A percentile compares a stretch with the other conserved stretches of the same genome.
Conservation (phyloP, 2,797 vertebrate species). For the Tapirus indicus region DNA sequence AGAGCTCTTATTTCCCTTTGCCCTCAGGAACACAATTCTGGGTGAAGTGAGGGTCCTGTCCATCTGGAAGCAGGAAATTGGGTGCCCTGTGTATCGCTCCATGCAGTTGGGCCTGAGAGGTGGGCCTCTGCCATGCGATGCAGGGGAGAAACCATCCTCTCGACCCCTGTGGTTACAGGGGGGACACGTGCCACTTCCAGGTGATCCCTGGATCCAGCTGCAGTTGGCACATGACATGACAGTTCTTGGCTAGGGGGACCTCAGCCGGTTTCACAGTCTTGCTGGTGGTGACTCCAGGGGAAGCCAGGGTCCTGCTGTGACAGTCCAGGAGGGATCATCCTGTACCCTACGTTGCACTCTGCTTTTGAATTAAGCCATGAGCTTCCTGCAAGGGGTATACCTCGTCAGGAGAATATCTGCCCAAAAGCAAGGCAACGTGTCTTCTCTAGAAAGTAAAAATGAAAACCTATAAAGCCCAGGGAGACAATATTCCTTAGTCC, state of each 20-base stretch:
- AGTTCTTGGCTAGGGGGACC: not conserved
- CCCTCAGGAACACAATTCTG: not conserved
- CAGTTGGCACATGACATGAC: accelerated
- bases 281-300: too few species aligned
- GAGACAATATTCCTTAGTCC: accelerated
- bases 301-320: not conserved
- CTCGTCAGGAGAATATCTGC: not conserved
- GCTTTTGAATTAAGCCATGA: not conserved
- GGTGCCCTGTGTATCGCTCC: not conserved
- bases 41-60: not conserved
- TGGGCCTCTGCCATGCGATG: accelerated
- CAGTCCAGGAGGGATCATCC: not conserved
- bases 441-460: not conserved
- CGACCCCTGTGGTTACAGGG: not conserved
- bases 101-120: not conserved
- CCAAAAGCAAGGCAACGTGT: not conserved
- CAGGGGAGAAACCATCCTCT: not conserved
- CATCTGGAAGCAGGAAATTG: not conserved
- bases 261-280: not conserved
- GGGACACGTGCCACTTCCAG: too few species aligned
- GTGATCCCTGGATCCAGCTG: accelerated
- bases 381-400: not conserved
- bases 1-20: not conserved
- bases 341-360: accelerated
- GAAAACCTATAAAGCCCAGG: not conserved